These are phyloP conservation scores for Myiothlypis coronata DNA, from an alignment of 2,797 vertebrate species.

Conservation along the genomic window DNA sequence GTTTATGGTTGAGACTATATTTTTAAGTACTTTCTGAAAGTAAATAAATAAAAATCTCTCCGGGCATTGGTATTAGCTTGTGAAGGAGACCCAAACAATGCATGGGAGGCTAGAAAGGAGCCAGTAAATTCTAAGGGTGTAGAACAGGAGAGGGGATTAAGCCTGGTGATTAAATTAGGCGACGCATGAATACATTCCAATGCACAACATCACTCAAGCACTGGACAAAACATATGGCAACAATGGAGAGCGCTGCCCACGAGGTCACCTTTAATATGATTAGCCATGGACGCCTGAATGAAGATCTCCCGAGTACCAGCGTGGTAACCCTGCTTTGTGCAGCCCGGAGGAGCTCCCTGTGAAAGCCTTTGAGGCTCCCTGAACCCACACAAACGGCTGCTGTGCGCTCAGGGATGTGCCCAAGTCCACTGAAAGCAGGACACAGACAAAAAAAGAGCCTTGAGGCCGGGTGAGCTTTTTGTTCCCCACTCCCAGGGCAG, in stretches of 20 bases:
- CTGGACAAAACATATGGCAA: slow-evolving; percentile 81
- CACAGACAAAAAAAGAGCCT: slow-evolving; percentile 67
- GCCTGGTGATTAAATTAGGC: slow-evolving; percentile 81
- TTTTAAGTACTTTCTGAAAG: background rate
- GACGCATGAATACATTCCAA: slow-evolving; percentile 85
- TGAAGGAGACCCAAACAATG: slow-evolving; percentile 20
- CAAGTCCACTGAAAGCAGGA: slow-evolving; percentile 76
- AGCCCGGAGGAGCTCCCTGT: slow-evolving; percentile 37
- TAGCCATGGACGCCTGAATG: slow-evolving; percentile 80
- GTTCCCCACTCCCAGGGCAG: slow-evolving; percentile 79
- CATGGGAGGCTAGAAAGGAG: background rate
- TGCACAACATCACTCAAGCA: slow-evolving; percentile 83
- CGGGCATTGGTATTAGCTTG: background rate
- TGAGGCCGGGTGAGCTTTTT: slow-evolving; percentile 78
- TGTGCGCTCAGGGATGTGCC: slow-evolving; percentile 75
- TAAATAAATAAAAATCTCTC: background rate
- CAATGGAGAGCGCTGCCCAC: slow-evolving; percentile 73
- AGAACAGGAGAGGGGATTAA: slow-evolving; percentile 70
- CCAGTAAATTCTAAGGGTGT: slow-evolving; percentile 36
- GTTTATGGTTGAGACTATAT: background rate
- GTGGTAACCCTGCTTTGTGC: slow-evolving; percentile 61
- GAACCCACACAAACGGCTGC: slow-evolving; percentile 72
- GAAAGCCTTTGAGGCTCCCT: slow-evolving; percentile 69
- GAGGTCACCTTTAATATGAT: slow-evolving; percentile 85
- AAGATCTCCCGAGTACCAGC: slow-evolving; percentile 36